A percentile compares a stretch with the other conserved stretches of the same genome.
Evolutionary conservation across 2,888 invertebrate species (phyloP).

Genomic region (Metopia argyrocephala): DNA sequence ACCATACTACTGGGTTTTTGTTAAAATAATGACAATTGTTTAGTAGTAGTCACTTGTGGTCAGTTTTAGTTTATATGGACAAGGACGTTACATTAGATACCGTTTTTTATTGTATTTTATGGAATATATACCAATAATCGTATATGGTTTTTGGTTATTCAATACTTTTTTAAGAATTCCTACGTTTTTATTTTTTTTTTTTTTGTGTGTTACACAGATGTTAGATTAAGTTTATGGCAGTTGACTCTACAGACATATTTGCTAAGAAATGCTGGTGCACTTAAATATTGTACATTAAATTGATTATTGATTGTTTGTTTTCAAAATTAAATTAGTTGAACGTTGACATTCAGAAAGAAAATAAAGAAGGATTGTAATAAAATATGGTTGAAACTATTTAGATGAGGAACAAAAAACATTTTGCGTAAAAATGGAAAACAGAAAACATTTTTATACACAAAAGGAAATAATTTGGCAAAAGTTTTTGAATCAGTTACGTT

Average conservation of each 20-base stretch:
- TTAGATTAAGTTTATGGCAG: conserved; percentile 44
- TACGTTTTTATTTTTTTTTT: not conserved
- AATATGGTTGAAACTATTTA: not conserved
- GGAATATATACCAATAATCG: conserved; percentile 14
- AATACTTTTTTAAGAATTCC: not conserved
- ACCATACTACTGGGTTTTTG: not conserved
- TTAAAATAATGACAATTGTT: conserved; percentile 4
- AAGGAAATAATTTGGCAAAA: too few relatives aligned
- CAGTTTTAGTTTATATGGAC: conserved; percentile 30
- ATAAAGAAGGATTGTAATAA: not conserved
- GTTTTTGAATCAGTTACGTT: too few relatives aligned
- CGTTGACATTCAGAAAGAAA: too few relatives aligned
- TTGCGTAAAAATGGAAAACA: too few relatives aligned
- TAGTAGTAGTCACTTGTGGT: conserved; percentile 1
- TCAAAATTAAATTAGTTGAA: conserved; percentile 8
- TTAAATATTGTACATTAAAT: not conserved
- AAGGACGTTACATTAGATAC: conserved; percentile 59
- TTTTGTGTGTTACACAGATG: not conserved
- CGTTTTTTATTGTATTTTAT: conserved; percentile 48
- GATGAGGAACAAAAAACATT: not conserved
- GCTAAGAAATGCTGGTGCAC: not conserved
- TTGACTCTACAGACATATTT: not conserved
- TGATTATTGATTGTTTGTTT: conserved; percentile 29
- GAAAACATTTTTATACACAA: too few relatives aligned
- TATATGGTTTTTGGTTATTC: not conserved